Percentiles rank a stretch among this genome's conserved stretches.
Conservation (phyloP, 2,113 vertebrate species). For the Rhinopomastus cyanomelas region DNA sequence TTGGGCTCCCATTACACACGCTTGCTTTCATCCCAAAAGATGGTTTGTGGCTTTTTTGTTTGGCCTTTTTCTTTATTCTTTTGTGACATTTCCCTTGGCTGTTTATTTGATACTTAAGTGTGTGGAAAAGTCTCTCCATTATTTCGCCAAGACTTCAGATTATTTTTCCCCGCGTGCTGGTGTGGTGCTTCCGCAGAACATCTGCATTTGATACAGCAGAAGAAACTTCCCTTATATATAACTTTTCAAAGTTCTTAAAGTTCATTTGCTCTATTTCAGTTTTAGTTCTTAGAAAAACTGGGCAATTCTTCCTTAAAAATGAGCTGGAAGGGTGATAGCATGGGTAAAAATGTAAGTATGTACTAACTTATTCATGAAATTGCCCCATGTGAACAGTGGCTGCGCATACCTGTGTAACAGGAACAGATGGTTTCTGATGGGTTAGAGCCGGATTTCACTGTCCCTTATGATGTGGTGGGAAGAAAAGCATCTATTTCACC, state of each 20-base stretch:
- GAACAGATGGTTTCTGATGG: neutral
- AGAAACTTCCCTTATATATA: neutral
- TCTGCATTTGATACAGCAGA: neutral
- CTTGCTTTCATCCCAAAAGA: slow-evolving; percentile 16
- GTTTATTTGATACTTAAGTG: neutral
- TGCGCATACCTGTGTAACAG: neutral
- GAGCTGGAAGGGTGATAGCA: neutral
- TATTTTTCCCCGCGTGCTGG: neutral
- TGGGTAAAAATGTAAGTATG: neutral
- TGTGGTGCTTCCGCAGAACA: neutral
- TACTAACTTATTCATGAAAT: neutral
- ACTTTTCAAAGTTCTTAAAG: neutral
- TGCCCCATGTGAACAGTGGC: neutral
- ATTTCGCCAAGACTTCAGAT: neutral
- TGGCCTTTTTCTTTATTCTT: neutral
- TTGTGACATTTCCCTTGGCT: neutral
- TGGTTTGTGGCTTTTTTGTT: slow-evolving; percentile 8
- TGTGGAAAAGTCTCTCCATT: neutral
- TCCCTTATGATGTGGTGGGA: neutral
- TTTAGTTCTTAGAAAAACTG: neutral
- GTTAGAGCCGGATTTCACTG: neutral
- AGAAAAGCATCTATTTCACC: neutral
- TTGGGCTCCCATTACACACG: slow-evolving; percentile 22
- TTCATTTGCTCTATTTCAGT: neutral
- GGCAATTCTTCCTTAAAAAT: neutral